A percentile compares a stretch with the other conserved stretches of the same genome.
These are phyloP conservation scores for Dolomedes plantarius DNA, from an alignment of 2,888 invertebrate species.

Conservation along the genomic window DNA sequence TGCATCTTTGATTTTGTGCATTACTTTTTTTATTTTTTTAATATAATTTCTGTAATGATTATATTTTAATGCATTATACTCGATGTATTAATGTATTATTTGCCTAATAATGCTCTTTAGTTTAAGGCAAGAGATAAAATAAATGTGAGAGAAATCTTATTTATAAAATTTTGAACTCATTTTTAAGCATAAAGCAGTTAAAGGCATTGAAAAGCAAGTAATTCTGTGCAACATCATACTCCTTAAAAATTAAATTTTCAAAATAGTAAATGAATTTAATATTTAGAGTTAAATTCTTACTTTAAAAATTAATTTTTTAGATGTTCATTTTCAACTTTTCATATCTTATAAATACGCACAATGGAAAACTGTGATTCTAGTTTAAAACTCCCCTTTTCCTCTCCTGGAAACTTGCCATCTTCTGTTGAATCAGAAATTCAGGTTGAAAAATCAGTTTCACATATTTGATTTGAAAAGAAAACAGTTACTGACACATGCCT, in stretches of 20 bases:
- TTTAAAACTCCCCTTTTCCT: background rate
- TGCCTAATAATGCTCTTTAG: background rate
- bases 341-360: conserved; percentile 20
- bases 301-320: background rate
- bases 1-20: background rate
- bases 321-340: background rate
- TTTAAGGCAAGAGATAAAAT: background rate
- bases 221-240: too few species aligned
- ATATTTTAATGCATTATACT: background rate
- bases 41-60: background rate
- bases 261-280: too few species aligned
- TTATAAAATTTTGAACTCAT: too few species aligned
- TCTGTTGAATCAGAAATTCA: too few species aligned
- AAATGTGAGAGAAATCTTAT: too few species aligned
- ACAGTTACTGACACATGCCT: background rate
- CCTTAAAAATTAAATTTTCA: too few species aligned
- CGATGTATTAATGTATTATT: background rate
- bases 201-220: too few species aligned
- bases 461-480: background rate
- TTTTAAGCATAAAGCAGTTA: too few species aligned
- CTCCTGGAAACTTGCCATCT: too few species aligned
- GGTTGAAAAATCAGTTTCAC: too few species aligned
- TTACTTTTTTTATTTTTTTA: background rate
- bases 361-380: conserved; percentile 24
- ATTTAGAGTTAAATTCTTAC: background rate